Percentiles rank a stretch among this genome's conserved stretches.
Conservation (phyloP, 2,113 vertebrate genomes). For the Caranx melampygus region DNA sequence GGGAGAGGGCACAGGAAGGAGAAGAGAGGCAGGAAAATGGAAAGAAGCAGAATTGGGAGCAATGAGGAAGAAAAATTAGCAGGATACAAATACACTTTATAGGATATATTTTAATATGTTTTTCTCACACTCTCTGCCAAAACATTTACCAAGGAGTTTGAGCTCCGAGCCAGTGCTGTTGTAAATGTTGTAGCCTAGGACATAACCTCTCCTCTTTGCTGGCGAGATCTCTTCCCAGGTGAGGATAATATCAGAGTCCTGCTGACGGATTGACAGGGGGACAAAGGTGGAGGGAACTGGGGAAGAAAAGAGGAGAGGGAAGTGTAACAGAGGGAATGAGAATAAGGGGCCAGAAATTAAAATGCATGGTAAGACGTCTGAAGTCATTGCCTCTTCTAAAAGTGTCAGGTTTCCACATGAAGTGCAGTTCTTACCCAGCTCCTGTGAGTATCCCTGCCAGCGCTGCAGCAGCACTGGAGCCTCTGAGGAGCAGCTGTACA, state of each 20-base stretch:
- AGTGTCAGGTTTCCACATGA: not conserved
- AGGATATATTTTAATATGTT: not conserved
- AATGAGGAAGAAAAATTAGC: not conserved
- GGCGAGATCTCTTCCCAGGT: slow-evolving; percentile 74
- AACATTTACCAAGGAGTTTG: slow-evolving; percentile 72
- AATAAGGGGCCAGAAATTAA: not conserved
- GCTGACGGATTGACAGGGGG: slow-evolving; percentile 64
- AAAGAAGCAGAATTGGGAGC: not conserved
- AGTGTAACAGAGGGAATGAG: not conserved
- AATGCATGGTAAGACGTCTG: not conserved
- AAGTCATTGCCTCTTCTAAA: not conserved
- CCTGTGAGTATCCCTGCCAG: slow-evolving; percentile 78
- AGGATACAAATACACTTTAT: slow-evolving; percentile 4
- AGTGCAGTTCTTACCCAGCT: slow-evolving; percentile 72
- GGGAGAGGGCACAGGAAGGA: not conserved
- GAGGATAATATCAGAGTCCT: slow-evolving; percentile 65
- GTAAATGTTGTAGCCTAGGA: slow-evolving; percentile 82
- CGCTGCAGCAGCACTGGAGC: slow-evolving; percentile 67
- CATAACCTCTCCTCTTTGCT: slow-evolving; percentile 71
- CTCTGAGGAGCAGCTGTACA: slow-evolving; percentile 75
- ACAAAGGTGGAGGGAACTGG: slow-evolving; percentile 74
- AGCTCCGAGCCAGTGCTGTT: slow-evolving; percentile 65
- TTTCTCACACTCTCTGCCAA: not conserved
- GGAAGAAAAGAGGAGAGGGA: not conserved
- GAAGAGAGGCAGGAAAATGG: not conserved